phyloP scores from a whole-genome alignment of 2,797 vertebrate genomes.

The Catamblyrhynchus diadema region DNA sequence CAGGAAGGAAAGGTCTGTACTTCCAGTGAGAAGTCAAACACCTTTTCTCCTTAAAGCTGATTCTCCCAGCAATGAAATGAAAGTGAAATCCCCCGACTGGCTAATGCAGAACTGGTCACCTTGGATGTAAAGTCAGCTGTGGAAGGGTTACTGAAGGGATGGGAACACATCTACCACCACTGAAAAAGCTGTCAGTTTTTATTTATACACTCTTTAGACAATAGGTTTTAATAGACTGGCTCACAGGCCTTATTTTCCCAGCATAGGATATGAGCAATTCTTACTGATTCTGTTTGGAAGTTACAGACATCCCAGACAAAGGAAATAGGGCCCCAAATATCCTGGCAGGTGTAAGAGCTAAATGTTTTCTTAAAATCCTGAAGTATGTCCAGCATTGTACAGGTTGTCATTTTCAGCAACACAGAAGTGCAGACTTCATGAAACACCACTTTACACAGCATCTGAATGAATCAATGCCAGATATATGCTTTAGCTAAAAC shows the following conservation, averaged over 20 bases:
- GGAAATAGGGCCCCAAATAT: background rate
- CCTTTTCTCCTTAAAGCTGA: background rate
- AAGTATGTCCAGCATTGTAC: background rate
- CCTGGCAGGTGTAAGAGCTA: background rate
- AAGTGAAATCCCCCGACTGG: background rate
- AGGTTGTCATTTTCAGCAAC: background rate
- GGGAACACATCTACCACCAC: background rate
- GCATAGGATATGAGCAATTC: slow-evolving; percentile 27
- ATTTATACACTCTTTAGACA: background rate
- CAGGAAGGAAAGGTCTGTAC: background rate
- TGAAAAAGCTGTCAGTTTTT: background rate
- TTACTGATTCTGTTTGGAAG: slow-evolving; percentile 8
- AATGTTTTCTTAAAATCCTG: background rate
- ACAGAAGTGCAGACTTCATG: background rate
- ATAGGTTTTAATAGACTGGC: background rate
- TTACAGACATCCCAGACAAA: slow-evolving; percentile 14
- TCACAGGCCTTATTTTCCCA: background rate
- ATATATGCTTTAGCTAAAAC: background rate
- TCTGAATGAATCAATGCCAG: background rate
- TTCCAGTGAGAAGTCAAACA: background rate
- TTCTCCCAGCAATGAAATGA: background rate
- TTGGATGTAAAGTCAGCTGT: background rate
- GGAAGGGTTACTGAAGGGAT: background rate
- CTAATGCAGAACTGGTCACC: background rate
- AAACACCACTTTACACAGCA: background rate